A percentile compares a stretch with the other conserved stretches of the same genome.
Evolutionary conservation across 2,888 invertebrate species (phyloP).

Genomic region (Endotricha flammealis): DNA sequence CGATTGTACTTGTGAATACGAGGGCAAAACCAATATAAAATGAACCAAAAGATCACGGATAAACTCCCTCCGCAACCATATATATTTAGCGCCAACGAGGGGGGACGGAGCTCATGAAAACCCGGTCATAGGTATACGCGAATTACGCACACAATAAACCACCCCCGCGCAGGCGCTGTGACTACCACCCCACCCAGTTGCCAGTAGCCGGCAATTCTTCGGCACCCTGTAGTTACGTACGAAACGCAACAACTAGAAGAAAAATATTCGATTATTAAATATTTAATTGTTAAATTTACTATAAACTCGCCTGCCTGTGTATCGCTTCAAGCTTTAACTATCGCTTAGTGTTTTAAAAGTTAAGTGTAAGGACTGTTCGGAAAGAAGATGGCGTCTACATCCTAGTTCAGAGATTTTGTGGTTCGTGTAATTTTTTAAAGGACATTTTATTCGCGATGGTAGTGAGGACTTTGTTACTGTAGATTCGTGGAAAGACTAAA

Average conservation of each 20-base stretch:
- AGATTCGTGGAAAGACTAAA: slow-evolving; percentile 47
- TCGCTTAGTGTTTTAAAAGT: slow-evolving; percentile 45
- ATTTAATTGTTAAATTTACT: slow-evolving; percentile 26
- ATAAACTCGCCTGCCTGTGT: slow-evolving; percentile 33
- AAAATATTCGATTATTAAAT: slow-evolving; percentile 23
- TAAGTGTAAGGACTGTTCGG: background rate
- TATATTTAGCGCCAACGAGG: slow-evolving; percentile 20
- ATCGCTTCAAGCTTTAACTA: slow-evolving; percentile 43
- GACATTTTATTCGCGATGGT: slow-evolving; percentile 35
- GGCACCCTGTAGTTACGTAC: slow-evolving; percentile 63
- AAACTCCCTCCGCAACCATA: slow-evolving; percentile 28
- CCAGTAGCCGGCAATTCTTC: slow-evolving; percentile 67
- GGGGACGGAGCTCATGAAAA: slow-evolving; percentile 37
- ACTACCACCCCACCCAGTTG: slow-evolving; percentile 65
- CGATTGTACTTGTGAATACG: slow-evolving; percentile 67
- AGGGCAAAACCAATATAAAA: slow-evolving; percentile 32
- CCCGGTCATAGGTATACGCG: slow-evolving; percentile 51
- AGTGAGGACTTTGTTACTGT: slow-evolving; percentile 41
- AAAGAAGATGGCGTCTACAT: slow-evolving; percentile 60
- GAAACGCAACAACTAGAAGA: slow-evolving; percentile 66
- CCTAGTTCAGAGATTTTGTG: slow-evolving; percentile 31
- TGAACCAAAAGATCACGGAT: slow-evolving; percentile 41
- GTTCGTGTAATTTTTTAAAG: slow-evolving; percentile 17
- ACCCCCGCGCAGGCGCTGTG: slow-evolving; percentile 61
- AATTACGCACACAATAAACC: slow-evolving; percentile 54